Evolutionary conservation across 2,888 invertebrate species (phyloP).

Genomic region (Fissipunctia ypsillon): DNA sequence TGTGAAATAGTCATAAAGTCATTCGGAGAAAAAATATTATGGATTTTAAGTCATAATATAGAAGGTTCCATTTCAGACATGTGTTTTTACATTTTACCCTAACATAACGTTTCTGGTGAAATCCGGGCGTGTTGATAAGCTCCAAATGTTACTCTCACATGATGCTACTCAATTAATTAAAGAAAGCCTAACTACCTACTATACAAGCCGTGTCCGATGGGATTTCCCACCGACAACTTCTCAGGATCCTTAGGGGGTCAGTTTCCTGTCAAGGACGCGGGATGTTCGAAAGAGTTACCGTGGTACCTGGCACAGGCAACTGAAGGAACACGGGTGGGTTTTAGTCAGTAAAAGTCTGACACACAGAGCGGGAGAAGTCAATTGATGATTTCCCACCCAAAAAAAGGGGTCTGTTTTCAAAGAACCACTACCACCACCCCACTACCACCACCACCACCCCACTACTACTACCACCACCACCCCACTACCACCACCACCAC

Average conservation of each 20-base stretch:
- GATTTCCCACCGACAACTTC: background rate
- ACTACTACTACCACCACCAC: too few relatives aligned
- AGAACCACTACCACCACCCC: too few relatives aligned
- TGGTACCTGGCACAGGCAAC: too few relatives aligned
- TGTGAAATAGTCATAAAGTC: background rate
- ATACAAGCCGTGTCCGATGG: background rate
- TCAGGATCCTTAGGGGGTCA: background rate
- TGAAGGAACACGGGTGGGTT: too few relatives aligned
- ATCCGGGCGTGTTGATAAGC: background rate
- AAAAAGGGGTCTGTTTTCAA: too few relatives aligned
- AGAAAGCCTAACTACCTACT: background rate
- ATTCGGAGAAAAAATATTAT: background rate
- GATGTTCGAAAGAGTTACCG: too few relatives aligned
- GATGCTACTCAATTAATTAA: background rate
- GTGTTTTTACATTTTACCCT: constrained; percentile 1
- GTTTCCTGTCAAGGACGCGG: too few relatives aligned
- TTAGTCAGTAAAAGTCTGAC: too few relatives aligned
- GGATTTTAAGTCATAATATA: background rate
- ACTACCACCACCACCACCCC: too few relatives aligned
- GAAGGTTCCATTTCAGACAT: background rate
- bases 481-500: too few relatives aligned
- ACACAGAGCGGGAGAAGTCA: too few relatives aligned
- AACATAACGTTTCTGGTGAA: background rate
- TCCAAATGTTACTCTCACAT: background rate
- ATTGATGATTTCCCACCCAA: too few relatives aligned